Base-by-base conservation (phyloP, 2,888 invertebrate species). In the Megastigmus dorsalis region DNA sequence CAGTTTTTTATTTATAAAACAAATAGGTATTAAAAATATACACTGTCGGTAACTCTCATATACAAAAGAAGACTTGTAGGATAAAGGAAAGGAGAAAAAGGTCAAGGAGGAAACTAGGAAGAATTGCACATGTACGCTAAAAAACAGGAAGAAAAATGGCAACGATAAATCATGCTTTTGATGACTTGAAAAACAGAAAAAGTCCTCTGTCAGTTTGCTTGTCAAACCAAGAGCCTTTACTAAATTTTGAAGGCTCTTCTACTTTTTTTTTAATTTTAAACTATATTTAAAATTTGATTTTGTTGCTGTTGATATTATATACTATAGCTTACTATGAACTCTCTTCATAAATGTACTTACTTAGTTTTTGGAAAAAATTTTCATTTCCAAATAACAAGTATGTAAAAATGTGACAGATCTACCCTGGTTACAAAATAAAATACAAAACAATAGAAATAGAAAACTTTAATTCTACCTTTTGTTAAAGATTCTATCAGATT, bases 11-110 rank as follows among this genome's bases (percentile, higher is more conserved):
- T 66, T 81, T 81, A 83, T 83, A 85, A 84, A 85, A 84, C 82
- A 84, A 79, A 79, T 84, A 82, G 79, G 77, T 83, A 84, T 81
- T 85, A 84, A 85, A 86, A 86, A 86, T 85, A 86, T 85, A 86
- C 85, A 85, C 79, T 84, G 78, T 84, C 86, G 86, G 86, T 86
- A 86, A 86, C 86, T 86, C 82, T 85, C 82, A 84, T 85, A 85
- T 84, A 84, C 84, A 84, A 81, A 82, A 73, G 41, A 55, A 62
- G 30, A 48, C n/a, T n/a, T n/a, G 23, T 30, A 30, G 18, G 33
- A 41, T 9, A 30, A 26, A 45, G 48, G 48, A 38, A 28, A 65
- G 13, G 38, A 38, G 18, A 41, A 43, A 41, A 28, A 55, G n/a
- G n/a, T n/a, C n/a, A n/a, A 50, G 23, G 41, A 62, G 43, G 55